Evolutionary conservation across 2,797 vertebrate genomes (phyloP).

Genomic region (Oreonectes daqikongensis): DNA sequence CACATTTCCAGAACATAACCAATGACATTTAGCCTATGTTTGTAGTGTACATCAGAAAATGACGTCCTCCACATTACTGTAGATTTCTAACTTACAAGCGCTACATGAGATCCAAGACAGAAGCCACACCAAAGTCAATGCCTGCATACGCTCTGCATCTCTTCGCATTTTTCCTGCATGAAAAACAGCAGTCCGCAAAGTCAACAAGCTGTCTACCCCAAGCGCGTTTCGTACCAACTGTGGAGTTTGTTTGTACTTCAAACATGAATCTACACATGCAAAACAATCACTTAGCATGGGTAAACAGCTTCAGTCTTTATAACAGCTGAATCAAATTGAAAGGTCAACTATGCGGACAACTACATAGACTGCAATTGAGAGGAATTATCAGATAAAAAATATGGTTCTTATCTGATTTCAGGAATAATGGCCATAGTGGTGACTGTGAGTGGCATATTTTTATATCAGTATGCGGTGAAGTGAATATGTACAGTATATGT

Average conservation of each 20-base stretch:
- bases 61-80: conserved; percentile 1
- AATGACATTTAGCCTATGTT: background rate
- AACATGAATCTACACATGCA: conserved; percentile 67
- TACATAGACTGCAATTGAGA: background rate
- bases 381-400: background rate
- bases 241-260: conserved; percentile 67
- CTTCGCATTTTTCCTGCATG: conserved; percentile 60
- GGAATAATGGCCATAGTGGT: no score
- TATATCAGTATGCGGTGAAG: no score
- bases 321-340: background rate
- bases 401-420: no score
- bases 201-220: conserved; percentile 44
- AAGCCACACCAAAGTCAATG: conserved; percentile 60
- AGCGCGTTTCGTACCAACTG: conserved; percentile 35
- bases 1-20: background rate
- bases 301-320: conserved; percentile 39
- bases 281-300: conserved; percentile 64
- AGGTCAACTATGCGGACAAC: conserved; percentile 9
- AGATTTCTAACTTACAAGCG: conserved; percentile 61
- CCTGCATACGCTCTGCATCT: background rate
- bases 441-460: no score
- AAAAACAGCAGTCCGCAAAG: conserved; percentile 24
- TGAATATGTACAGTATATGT: no score
- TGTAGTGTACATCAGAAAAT: background rate
- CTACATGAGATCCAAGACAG: conserved; percentile 58